A percentile compares a stretch with the other conserved stretches of the same genome.
phyloP scores from a whole-genome alignment of 2,113 vertebrate species.

The Chunga burmeisteri region DNA sequence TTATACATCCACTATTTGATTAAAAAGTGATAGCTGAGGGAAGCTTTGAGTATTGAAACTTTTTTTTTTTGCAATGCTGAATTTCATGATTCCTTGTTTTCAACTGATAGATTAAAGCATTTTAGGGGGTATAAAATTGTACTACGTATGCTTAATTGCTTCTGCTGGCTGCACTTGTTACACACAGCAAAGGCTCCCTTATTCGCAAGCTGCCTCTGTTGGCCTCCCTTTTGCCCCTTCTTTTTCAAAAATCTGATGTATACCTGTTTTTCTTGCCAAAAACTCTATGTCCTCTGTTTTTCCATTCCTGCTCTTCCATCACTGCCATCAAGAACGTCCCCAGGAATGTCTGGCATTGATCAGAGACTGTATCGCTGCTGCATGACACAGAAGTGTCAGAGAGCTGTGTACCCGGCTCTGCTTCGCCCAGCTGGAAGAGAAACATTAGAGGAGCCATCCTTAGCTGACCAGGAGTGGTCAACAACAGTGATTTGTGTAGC shows the following conservation, averaged over 20 bases:
- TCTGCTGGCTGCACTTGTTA: neutral
- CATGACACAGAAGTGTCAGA: neutral
- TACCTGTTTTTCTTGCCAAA: neutral
- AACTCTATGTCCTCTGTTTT: neutral
- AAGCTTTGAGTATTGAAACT: neutral
- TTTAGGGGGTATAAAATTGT: neutral
- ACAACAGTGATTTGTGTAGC: neutral
- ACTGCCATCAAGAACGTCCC: neutral
- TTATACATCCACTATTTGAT: neutral
- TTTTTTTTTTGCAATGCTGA: neutral
- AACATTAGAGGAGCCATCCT: neutral
- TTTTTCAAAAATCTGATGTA: neutral
- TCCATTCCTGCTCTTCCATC: neutral
- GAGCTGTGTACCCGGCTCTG: neutral
- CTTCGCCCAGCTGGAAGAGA: neutral
- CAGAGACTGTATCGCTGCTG: fast-evolving
- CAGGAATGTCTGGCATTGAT: neutral
- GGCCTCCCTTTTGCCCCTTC: neutral
- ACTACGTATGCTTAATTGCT: neutral
- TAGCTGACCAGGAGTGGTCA: neutral
- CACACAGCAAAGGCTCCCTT: neutral
- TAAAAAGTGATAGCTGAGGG: neutral
- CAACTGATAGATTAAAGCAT: neutral
- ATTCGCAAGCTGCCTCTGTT: neutral
- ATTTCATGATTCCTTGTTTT: neutral